Evolutionary conservation across 2,113 vertebrate genomes (phyloP).

Genomic region (Piprites chloris): DNA sequence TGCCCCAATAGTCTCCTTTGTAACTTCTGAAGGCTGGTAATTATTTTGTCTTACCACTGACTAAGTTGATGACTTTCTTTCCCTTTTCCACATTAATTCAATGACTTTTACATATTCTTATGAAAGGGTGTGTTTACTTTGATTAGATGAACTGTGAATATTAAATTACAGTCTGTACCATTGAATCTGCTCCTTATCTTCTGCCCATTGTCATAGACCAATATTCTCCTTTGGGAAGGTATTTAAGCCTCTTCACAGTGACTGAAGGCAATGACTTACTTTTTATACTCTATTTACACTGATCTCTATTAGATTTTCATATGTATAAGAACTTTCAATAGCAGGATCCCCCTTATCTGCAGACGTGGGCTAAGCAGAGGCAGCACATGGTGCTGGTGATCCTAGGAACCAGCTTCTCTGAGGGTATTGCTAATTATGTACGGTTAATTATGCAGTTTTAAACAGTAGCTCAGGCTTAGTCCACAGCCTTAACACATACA

Average conservation of each 20-base stretch:
- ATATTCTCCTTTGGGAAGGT: neutral
- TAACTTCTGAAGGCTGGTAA: neutral
- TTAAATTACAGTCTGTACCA: neutral
- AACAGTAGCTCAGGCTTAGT: neutral
- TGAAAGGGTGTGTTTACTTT: neutral
- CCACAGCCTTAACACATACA: neutral
- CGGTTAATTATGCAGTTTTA: neutral
- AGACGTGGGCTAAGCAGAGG: neutral
- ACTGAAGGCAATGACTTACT: neutral
- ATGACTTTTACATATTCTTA: neutral
- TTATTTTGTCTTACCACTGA: neutral
- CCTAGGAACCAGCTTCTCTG: neutral
- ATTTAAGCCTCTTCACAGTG: neutral
- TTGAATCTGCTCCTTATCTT: neutral
- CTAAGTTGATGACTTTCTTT: neutral
- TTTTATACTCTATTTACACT: neutral
- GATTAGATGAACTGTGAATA: neutral
- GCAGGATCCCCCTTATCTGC: neutral
- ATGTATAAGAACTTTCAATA: neutral
- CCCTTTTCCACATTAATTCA: neutral
- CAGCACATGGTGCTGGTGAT: accelerated
- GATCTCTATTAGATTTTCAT: neutral
- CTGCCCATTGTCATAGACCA: neutral
- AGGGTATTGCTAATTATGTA: neutral
- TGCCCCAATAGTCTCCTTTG: neutral